Base-by-base conservation (phyloP, 1,140 invertebrate species). In the Drosophila kanapiae region DNA sequence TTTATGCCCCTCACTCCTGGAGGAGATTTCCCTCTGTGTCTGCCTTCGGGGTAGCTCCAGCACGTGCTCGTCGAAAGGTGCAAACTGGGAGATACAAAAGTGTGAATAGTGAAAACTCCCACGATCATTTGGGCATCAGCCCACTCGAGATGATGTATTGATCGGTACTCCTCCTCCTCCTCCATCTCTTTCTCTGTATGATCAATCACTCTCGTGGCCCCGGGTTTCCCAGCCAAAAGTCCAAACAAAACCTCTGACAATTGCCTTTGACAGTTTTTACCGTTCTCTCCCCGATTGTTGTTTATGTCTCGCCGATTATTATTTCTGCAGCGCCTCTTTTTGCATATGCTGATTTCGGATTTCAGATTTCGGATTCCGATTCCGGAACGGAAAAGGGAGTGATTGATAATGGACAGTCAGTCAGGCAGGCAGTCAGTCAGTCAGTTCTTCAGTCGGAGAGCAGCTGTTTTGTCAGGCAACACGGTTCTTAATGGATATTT, bases 261-360 rank as follows among this genome's bases (percentile, higher is more conserved):
- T 88, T 82, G 86, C 81, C 78, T 72, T 80, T 87, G 84, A 87
- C 84, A 88, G 84, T 80, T 86, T 85, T 75, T 82, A 82, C 75
- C 67, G 81, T 81, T 88, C 53, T 56, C 53, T 59, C 38, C 51
- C 48, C 77, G 68, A 87, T 82, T 80, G 68, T 74, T 88, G 83
- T 82, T 79, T 79, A 78, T 65, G 67, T 72, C 70, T 48, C 68
- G 16, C 75, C 40, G 63, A 76, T 71, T 75, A 75, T 68, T 76
- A 67, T 61, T 78, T 63, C 45, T 54, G 61, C 47, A 65, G 67
- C 37, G 58, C 59, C 68, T 72, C 61, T 42, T 53, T 79, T 71
- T 49, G 76, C 76, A 78, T 78, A 78, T 78, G 76, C 75, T 61
- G 68, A 72, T 75, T 75, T 40, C 10, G 31, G 35, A 42, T 59